Conservation (phyloP, 2,888 invertebrate species). For the Scotopteryx bipunctaria region DNA sequence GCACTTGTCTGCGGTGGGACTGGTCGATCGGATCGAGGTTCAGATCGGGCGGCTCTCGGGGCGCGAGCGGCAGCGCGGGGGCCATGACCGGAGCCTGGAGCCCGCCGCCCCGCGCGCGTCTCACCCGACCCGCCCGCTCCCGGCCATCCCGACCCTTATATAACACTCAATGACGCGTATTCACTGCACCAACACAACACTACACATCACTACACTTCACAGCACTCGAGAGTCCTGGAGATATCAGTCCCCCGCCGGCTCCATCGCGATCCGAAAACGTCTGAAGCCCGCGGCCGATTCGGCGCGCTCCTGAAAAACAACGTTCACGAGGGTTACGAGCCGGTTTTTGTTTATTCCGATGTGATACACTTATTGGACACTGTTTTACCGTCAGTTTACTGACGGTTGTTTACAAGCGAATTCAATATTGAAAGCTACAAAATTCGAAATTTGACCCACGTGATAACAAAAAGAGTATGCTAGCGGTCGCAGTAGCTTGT, state of each 20-base stretch:
- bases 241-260: constrained; percentile 73
- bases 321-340: constrained; percentile 66
- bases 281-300: constrained; percentile 51
- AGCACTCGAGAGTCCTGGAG: constrained; percentile 44
- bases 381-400: too few species aligned
- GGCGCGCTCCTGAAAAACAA: constrained; percentile 78
- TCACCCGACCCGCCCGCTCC: constrained; percentile 67
- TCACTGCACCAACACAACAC: constrained; percentile 62
- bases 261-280: constrained; percentile 55
- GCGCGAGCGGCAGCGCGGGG: constrained; percentile 94
- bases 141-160: constrained; percentile 71
- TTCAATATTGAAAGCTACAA: constrained; percentile 40
- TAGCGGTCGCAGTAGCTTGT: constrained; percentile 77
- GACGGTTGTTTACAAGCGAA: constrained; percentile 33
- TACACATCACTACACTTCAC: constrained; percentile 58
- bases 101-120: constrained; percentile 66
- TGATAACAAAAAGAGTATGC: constrained; percentile 79
- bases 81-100: constrained; percentile 91
- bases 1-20: constrained; percentile 68
- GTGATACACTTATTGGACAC: constrained; percentile 16
- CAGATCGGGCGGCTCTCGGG: constrained; percentile 61
- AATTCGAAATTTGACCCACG: constrained; percentile 80
- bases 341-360: constrained; percentile 59
- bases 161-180: constrained; percentile 58
- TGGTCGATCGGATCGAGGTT: constrained; percentile 58